These are phyloP conservation scores for Eristalinus aeneus DNA, from an alignment of 2,888 invertebrate species.

Conservation along the genomic window DNA sequence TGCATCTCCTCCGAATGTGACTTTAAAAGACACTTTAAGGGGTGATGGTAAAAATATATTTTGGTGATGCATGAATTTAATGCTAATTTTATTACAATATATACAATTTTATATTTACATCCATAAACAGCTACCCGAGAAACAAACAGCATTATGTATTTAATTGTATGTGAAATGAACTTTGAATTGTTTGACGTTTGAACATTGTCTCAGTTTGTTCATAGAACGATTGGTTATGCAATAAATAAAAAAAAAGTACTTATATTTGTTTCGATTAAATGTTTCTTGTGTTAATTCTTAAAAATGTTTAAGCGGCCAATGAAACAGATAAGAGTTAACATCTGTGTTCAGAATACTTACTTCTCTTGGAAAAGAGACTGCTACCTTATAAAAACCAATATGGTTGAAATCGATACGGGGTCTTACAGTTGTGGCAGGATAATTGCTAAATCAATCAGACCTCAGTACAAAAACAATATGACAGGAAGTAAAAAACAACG, in stretches of 20 bases:
- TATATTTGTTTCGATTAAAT: slow-evolving; percentile 10
- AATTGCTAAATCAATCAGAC: no score
- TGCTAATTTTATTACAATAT: slow-evolving; percentile 3
- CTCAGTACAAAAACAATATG: no score
- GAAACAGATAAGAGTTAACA: no score
- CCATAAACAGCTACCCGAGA: neutral
- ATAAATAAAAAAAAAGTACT: neutral
- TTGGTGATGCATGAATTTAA: slow-evolving; percentile 29
- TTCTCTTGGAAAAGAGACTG: no score
- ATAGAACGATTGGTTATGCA: neutral
- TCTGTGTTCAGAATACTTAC: no score
- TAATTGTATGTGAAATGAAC: neutral
- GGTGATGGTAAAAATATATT: neutral
- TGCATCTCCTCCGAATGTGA: neutral
- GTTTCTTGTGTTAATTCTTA: no score
- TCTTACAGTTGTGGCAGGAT: no score
- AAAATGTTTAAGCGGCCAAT: no score
- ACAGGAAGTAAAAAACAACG: no score
- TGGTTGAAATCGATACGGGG: no score
- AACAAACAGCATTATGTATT: neutral
- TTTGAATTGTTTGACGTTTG: neutral
- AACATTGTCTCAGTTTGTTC: neutral
- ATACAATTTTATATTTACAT: neutral
- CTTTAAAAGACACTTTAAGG: neutral
- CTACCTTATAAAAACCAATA: no score